Conservation (phyloP, 2,113 vertebrate species). For the Sceloporus undulatus region DNA sequence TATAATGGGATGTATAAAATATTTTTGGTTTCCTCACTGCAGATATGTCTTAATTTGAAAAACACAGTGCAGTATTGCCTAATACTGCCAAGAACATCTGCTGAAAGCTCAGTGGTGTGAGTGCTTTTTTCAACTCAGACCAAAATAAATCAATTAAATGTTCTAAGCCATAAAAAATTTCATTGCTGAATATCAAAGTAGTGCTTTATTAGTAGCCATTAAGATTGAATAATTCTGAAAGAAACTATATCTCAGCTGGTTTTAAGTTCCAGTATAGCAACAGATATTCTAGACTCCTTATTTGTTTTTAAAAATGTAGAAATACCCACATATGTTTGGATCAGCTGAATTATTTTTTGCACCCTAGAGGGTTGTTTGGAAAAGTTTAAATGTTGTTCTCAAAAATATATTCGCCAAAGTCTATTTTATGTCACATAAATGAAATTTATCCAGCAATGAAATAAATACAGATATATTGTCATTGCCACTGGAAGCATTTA, state of each 20-base stretch:
- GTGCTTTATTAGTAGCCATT: conserved; percentile 16
- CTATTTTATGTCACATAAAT: not conserved
- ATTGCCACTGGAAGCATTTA: not conserved
- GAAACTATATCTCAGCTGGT: not conserved
- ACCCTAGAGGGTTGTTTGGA: not conserved
- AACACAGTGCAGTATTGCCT: not conserved
- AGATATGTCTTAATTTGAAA: not conserved
- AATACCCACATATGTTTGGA: conserved; percentile 5
- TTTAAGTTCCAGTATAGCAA: conserved; percentile 8
- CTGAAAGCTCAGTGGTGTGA: not conserved
- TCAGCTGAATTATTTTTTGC: not conserved
- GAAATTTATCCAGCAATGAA: not conserved
- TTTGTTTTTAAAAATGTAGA: no score
- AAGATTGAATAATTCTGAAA: conserved; percentile 2
- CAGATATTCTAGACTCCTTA: not conserved
- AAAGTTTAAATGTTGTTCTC: not conserved
- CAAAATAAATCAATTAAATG: not conserved
- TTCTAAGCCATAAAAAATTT: not conserved
- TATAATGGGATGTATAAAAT: not conserved
- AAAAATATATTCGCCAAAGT: not conserved
- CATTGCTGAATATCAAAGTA: not conserved
- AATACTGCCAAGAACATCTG: not conserved
- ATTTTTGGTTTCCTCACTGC: not conserved
- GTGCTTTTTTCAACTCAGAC: not conserved
- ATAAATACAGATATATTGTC: not conserved